These are phyloP conservation scores for Sphaerolaimus hirsutus DNA, from an alignment of 2,888 invertebrate species.

Conservation along the genomic window DNA sequence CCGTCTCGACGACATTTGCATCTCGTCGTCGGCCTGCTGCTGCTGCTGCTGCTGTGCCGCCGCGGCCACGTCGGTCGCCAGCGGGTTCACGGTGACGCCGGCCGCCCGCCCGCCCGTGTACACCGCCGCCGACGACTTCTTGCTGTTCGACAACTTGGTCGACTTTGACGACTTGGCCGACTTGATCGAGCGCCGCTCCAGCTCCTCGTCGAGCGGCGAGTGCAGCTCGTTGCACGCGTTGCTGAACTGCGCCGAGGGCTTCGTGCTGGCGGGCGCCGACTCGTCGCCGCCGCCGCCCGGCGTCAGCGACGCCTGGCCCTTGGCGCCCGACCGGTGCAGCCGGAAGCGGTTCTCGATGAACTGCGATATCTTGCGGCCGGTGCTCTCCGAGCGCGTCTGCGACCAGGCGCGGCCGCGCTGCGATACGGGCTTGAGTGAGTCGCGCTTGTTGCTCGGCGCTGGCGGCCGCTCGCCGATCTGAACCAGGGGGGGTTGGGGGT, in stretches of 20 bases:
- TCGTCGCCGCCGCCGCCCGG: too few species aligned
- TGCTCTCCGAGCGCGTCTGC: neutral
- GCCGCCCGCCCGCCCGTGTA: neutral
- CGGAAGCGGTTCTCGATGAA: neutral
- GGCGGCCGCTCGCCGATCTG: too few species aligned
- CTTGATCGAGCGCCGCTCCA: neutral
- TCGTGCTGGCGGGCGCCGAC: too few species aligned
- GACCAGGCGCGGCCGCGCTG: neutral
- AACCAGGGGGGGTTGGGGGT: too few species aligned
- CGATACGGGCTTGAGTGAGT: neutral
- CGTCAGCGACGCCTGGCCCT: too few species aligned
- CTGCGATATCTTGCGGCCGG: neutral
- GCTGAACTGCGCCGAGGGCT: neutral
- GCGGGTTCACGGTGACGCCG: neutral
- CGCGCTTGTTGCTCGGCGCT: neutral
- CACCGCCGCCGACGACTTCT: neutral
- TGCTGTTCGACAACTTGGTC: neutral
- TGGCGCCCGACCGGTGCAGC: too few species aligned
- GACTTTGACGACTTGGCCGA: neutral
- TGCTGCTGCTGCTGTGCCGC: too few species aligned
- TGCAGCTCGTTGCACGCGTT: neutral
- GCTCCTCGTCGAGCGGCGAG: neutral
- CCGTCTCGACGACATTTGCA: too few species aligned
- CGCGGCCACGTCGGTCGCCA: too few species aligned
- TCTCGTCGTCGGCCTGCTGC: too few species aligned